phyloP scores from a whole-genome alignment of 1,140 invertebrate genomes.

The Lepidotrigona ventralis region DNA sequence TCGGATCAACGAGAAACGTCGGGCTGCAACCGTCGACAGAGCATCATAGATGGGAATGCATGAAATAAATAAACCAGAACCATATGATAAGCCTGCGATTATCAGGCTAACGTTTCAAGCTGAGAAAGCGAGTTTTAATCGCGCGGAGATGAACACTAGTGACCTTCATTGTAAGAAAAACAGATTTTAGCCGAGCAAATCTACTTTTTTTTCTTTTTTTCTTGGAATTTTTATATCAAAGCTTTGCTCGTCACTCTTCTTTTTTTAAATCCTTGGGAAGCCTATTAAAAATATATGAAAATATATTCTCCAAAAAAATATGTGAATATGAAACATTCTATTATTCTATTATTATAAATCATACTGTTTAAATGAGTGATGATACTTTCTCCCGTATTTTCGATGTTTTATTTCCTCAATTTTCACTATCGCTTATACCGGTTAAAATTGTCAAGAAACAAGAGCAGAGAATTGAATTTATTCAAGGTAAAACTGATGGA shows the following conservation, averaged over 20 bases:
- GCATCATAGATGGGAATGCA: background rate
- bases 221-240: no score
- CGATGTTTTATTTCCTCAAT: background rate
- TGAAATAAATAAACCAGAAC: conserved; percentile 46
- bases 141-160: conserved; percentile 31
- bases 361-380: no score
- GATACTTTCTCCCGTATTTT: background rate
- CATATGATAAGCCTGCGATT: conserved; percentile 36
- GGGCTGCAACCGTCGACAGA: background rate
- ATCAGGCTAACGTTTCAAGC: conserved; percentile 43
- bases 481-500: conserved; percentile 37
- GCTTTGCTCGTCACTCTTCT: no score
- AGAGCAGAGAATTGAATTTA: background rate
- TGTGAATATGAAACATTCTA: no score
- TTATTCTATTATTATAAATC: no score
- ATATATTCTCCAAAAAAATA: no score
- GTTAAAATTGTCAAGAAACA: background rate
- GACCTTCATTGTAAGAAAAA: conserved; percentile 47
- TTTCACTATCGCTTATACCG: no score
- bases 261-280: no score
- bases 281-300: no score
- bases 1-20: background rate
- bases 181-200: conserved; percentile 3
- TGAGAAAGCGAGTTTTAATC: conserved; percentile 58
- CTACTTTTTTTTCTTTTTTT: no score